A percentile compares a stretch with the other conserved stretches of the same genome.
These are phyloP conservation scores for Cybosia mesomella DNA, from an alignment of 2,888 invertebrate genomes.

Conservation along the genomic window DNA sequence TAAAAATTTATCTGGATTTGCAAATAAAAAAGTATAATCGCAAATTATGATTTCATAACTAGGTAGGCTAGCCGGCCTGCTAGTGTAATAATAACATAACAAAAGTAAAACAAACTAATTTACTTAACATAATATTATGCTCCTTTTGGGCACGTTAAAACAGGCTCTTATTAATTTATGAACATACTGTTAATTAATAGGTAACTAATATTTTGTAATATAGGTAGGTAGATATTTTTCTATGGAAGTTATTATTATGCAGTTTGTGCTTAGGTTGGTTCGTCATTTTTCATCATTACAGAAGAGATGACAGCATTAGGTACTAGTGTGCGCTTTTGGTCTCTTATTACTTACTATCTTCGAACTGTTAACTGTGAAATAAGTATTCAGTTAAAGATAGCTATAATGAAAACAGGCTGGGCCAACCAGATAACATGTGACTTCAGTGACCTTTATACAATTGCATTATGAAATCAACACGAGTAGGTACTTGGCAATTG, in stretches of 20 bases:
- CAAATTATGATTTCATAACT: not conserved
- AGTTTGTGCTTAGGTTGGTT: not conserved
- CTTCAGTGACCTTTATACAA: not conserved
- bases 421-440: constrained; percentile 1
- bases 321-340: not conserved
- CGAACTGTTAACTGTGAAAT: not conserved
- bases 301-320: not conserved
- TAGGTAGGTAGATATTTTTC: not conserved
- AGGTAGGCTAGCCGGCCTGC: not conserved
- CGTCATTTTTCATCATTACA: not conserved
- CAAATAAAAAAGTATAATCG: not conserved
- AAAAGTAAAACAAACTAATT: not conserved
- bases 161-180: not conserved
- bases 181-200: not conserved
- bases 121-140: not conserved
- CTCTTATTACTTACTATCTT: not conserved
- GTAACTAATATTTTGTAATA: not conserved
- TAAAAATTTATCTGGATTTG: not conserved
- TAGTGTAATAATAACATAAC: not conserved
- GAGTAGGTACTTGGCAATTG: not conserved
- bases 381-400: no score
- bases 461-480: not conserved
- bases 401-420: not conserved
- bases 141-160: not conserved
- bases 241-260: not conserved